A percentile compares a stretch with the other conserved stretches of the same genome.
Conservation (phyloP, 2,113 vertebrate species). For the Polyodon spathula region DNA sequence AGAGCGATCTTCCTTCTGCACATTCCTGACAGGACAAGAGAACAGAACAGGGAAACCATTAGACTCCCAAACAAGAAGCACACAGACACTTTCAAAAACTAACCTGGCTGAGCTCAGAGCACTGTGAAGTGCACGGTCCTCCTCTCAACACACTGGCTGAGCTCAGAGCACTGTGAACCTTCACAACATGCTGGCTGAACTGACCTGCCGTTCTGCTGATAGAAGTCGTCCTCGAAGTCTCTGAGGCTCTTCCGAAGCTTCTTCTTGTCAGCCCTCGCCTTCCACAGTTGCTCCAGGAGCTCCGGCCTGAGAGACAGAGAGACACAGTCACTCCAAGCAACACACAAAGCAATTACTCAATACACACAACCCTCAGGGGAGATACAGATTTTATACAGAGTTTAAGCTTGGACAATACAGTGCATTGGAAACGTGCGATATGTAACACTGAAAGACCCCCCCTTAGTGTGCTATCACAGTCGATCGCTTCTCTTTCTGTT, state of each 20-base stretch:
- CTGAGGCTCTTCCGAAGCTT: constrained; percentile 84
- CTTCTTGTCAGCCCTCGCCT: constrained; percentile 91
- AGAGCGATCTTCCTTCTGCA: constrained; percentile 87
- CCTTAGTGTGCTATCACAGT: too few species aligned
- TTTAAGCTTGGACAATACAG: too few species aligned
- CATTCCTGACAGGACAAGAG: constrained; percentile 57
- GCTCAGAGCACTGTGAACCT: too few species aligned
- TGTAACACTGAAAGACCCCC: too few species aligned
- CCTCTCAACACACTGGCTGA: background rate
- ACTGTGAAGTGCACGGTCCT: too few species aligned
- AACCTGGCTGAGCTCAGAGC: too few species aligned
- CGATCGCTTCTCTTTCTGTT: too few species aligned
- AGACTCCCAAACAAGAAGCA: background rate
- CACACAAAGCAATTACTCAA: background rate
- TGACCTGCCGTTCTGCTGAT: constrained; percentile 92
- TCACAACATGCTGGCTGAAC: constrained; percentile 18
- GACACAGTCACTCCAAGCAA: background rate
- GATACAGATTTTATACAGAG: too few species aligned
- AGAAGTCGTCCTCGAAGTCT: constrained; percentile 91
- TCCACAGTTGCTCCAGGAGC: constrained; percentile 96
- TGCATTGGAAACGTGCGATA: too few species aligned
- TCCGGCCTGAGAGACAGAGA: constrained; percentile 70
- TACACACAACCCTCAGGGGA: background rate
- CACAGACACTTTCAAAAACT: too few species aligned
- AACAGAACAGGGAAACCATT: constrained; percentile 2